Base-by-base conservation (phyloP, 1,140 invertebrate genomes). In the Polypedilum vanderplanki region DNA sequence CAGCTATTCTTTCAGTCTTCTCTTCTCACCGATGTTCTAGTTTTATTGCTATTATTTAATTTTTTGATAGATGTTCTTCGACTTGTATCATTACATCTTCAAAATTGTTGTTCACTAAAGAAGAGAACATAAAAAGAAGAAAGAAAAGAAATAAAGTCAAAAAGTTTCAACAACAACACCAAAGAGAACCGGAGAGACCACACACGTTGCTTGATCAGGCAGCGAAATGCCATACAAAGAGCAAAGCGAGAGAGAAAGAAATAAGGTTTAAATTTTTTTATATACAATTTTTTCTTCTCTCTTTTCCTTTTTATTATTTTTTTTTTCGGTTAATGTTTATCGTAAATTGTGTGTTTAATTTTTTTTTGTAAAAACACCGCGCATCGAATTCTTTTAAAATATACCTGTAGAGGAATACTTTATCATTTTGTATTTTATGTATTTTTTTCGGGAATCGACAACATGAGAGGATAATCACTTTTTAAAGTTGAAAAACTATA, bases 291-390 rank as follows among this genome's bases (percentile, higher is more conserved):
- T 70, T 70, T 70, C 20, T 70, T 70, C 65, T 70, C 65, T 67
- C 64, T 67, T 15, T 18, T n/a, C 64, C 64, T 70, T 70, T 70
- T 70, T 70, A 70, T 70, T 70, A 70, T 70, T 70, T 20, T 70
- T 70, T 70, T 70, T 70, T 70, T 70, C 17, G 65, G 65, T 70
- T 70, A 70, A 70, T 70, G 65, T 70, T 70, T 70, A 20, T 70
- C 65, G 65, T 70, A 70, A 70, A 70, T 70, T 70, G 65, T 70
- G 65, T 70, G 65, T 70, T 70, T 70, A 70, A 70, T 70, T 70
- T 70, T 70, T 70, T 70, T 70, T 70, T 70, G 65, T 70, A 70
- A 70, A 57, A 70, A 70, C 65, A 70, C 65, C 65, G 65, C 65
- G 65, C 65, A 70, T 20, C 65, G 65, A 70, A 70, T 70, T 70